Percentiles rank a stretch among this genome's conserved stretches.
phyloP scores from a whole-genome alignment of 2,888 invertebrate genomes.

The Pemphredon lugubris region DNA sequence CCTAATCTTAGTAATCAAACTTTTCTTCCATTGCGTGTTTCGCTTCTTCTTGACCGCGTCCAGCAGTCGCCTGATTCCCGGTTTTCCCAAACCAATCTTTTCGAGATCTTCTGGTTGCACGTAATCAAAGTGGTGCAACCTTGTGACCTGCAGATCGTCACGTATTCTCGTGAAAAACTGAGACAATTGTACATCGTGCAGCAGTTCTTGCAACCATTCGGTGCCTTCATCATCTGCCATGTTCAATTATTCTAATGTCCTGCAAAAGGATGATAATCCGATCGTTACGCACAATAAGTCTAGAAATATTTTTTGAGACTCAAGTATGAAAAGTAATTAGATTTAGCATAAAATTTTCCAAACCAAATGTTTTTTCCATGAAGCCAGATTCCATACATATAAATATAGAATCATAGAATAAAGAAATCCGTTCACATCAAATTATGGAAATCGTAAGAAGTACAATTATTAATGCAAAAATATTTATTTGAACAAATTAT shows the following conservation, averaged over 20 bases:
- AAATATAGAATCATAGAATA: no score
- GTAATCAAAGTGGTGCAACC: conserved; percentile 97
- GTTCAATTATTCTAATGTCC: conserved; percentile 36
- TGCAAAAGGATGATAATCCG: conserved; percentile 29
- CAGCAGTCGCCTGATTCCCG: conserved; percentile 93
- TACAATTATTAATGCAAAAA: no score
- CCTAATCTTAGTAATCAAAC: conserved; percentile 91
- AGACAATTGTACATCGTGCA: conserved; percentile 94
- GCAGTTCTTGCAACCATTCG: conserved; percentile 92
- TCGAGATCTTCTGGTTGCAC: conserved; percentile 97
- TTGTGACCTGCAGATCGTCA: conserved; percentile 95
- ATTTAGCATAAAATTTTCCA: no score
- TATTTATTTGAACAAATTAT: no score
- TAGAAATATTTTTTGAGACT: no score
- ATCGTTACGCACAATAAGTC: no score
- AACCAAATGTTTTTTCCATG: no score
- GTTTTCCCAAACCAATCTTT: conserved; percentile 96
- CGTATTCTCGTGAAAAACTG: conserved; percentile 94
- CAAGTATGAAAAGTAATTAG: no score
- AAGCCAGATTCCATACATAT: no score
- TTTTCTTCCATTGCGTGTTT: conserved; percentile 90
- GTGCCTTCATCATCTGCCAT: conserved; percentile 84
- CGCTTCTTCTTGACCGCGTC: conserved; percentile 96
- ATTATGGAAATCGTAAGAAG: no score
- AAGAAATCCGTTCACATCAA: no score